phyloP scores from a whole-genome alignment of 2,797 vertebrate species.

The Arnoldichthys spilopterus region DNA sequence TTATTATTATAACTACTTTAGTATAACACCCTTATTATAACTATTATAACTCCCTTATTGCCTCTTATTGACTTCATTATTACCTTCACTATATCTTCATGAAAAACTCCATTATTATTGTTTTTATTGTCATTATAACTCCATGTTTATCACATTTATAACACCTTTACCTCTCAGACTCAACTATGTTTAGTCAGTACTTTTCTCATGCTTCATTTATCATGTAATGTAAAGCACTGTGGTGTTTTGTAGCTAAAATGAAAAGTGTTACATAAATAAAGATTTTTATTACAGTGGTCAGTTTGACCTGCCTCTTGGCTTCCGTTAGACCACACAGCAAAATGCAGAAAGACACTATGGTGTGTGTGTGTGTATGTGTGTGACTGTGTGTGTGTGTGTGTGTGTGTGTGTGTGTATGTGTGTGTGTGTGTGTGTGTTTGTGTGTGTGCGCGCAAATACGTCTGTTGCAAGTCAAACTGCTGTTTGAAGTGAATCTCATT shows the following conservation, averaged over 20 bases:
- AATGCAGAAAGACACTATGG: not conserved
- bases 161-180: too few relatives aligned
- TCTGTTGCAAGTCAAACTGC: not conserved
- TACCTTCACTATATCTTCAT: too few relatives aligned
- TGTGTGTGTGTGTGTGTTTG: constrained; percentile 23
- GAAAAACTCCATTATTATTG: too few relatives aligned
- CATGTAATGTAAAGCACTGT: not conserved
- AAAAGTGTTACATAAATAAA: not conserved
- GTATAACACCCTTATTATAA: too few relatives aligned
- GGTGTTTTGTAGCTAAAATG: not conserved
- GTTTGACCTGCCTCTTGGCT: not conserved
- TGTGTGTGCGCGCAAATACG: constrained; percentile 38
- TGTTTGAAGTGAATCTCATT: constrained; percentile 3
- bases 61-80: too few relatives aligned
- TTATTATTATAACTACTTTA: too few relatives aligned
- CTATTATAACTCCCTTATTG: too few relatives aligned
- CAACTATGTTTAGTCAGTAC: too few relatives aligned
- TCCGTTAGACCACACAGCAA: not conserved
- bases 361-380: constrained; percentile 3
- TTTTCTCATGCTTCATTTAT: not conserved
- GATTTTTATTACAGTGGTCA: not conserved
- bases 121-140: too few relatives aligned
- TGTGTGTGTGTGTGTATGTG: constrained; percentile 37
- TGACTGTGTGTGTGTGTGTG: constrained; percentile 8
- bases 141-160: too few relatives aligned